Percentiles rank a stretch among this genome's conserved stretches.
Evolutionary conservation across 2,888 invertebrate species (phyloP).

Genomic region (Eurytoma adleriae): DNA sequence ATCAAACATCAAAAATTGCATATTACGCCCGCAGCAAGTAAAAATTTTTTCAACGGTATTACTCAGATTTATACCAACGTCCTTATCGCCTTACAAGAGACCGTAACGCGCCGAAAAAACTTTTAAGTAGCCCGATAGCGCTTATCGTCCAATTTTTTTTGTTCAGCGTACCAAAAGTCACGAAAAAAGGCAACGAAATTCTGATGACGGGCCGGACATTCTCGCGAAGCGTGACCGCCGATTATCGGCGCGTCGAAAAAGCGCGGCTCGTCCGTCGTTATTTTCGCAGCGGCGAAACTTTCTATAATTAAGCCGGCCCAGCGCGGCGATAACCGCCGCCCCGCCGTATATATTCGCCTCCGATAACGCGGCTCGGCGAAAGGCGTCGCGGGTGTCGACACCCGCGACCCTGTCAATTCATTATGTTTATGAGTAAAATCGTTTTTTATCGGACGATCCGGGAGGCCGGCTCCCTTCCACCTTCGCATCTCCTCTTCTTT

Average conservation of each 20-base stretch:
- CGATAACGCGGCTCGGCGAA: conserved; percentile 24
- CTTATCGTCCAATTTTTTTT: too few relatives aligned
- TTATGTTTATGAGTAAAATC: neutral
- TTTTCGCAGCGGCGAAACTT: conserved; percentile 61
- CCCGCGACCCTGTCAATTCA: neutral
- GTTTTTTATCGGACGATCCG: conserved; percentile 65
- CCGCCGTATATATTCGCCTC: conserved; percentile 65
- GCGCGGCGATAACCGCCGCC: conserved; percentile 57
- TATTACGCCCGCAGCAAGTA: too few relatives aligned
- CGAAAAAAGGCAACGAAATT: neutral
- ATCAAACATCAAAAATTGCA: too few relatives aligned
- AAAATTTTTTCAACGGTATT: too few relatives aligned
- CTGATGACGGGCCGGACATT: neutral
- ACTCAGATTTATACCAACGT: too few relatives aligned
- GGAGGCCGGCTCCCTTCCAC: conserved; percentile 24
- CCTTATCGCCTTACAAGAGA: too few relatives aligned
- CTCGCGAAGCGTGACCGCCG: neutral
- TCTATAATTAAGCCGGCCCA: conserved; percentile 59
- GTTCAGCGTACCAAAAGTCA: neutral
- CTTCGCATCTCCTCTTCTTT: conserved; percentile 9
- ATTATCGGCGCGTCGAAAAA: neutral
- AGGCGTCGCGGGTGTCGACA: neutral
- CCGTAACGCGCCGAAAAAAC: too few relatives aligned
- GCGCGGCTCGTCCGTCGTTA: conserved; percentile 52
- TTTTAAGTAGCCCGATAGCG: too few relatives aligned